Evolutionary conservation across 2,113 vertebrate species (phyloP), one percentile per base, ranked within the genome.

Genomic region (Salvelinus fontinalis): DNA sequence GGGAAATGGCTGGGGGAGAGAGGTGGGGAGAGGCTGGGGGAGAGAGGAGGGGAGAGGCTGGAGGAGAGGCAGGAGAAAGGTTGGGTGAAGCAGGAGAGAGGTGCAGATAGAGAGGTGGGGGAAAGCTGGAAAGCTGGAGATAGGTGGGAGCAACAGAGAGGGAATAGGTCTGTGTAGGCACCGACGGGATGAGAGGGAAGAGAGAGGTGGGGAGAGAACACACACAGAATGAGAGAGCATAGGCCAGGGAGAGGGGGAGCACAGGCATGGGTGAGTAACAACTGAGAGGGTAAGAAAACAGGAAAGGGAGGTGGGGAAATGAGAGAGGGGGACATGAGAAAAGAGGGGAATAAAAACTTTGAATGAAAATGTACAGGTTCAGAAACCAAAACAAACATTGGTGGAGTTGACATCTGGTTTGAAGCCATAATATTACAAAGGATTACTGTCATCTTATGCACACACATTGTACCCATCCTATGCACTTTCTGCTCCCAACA

Each of bases 181-280:
- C 4, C 26, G 2, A 22, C 59, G 59, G 59, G 59, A n/a, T 20
- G n/a, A 62, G 59, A 20, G n/a, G 59, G 59, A 62, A n/a, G n/a
- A 22, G 59, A 62, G 59, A 62, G 59, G 59, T 54, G 51, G 51
- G 51, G 16, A 54, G 13, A 18, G 14, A 51, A 51, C 49, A 51
- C 49, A 51, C 11, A 51, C 2, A 51, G 12, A 62, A 22, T 8
- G n/a, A 62, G 59, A 3, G 59, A 62, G 59, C 39, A 44, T 44
- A 44, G 39, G 39, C 39, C 39, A 16, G 59, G n/a, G 59, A 20
- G 20, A 18, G 66, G 1, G 4, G 1, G 9, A 4, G 27, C 66
- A 51, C 68, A 67, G 5, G 24, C n/a, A 34, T 7, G 89, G 87
- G 76, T 78, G 87, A 80, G 89, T 92, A 77, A 90, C 51, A 54